These are phyloP conservation scores for Melanotaenia trifasciata DNA, from an alignment of 2,797 vertebrate genomes.

Conservation along the genomic window DNA sequence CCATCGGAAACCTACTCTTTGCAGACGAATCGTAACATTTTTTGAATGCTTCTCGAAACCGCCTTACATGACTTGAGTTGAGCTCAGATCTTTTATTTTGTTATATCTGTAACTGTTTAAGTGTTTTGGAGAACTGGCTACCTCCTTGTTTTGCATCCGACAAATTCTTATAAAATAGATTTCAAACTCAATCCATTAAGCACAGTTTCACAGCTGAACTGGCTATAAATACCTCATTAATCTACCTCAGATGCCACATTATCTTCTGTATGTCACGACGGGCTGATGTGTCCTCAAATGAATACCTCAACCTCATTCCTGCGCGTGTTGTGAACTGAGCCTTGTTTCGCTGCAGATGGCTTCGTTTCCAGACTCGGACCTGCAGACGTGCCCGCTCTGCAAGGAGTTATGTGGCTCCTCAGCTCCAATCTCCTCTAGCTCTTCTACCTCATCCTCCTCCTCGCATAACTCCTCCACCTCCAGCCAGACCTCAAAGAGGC, in stretches of 20 bases:
- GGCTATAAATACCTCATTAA: constrained; percentile 59
- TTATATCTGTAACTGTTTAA: constrained; percentile 12
- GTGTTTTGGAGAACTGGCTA: constrained; percentile 27
- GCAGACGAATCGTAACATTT: constrained; percentile 3
- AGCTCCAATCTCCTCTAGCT: constrained; percentile 88
- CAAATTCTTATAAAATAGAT: constrained; percentile 34
- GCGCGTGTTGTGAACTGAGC: constrained; percentile 61
- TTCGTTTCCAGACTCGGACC: constrained; percentile 91
- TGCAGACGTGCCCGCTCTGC: constrained; percentile 92
- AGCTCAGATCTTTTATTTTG: constrained; percentile 3
- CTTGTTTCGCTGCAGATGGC: constrained; percentile 83
- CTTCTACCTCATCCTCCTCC: constrained; percentile 91
- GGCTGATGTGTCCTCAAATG: constrained; percentile 54
- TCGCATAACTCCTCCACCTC: constrained; percentile 91
- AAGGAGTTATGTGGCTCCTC: constrained; percentile 94
- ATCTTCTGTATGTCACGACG: constrained; percentile 25
- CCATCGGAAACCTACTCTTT: constrained; percentile 9
- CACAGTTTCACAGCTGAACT: constrained; percentile 44
- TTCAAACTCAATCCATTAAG: constrained; percentile 18
- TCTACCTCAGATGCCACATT: constrained; percentile 71
- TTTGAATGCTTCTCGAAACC: constrained; percentile 9
- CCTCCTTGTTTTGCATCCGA: constrained; percentile 41
- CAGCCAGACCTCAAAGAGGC: constrained; percentile 84
- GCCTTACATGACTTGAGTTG: constrained; percentile 37
- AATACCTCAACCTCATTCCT: constrained; percentile 53